Base-by-base conservation (phyloP, 2,797 vertebrate genomes). In the Pipistrellus pygmaeus region DNA sequence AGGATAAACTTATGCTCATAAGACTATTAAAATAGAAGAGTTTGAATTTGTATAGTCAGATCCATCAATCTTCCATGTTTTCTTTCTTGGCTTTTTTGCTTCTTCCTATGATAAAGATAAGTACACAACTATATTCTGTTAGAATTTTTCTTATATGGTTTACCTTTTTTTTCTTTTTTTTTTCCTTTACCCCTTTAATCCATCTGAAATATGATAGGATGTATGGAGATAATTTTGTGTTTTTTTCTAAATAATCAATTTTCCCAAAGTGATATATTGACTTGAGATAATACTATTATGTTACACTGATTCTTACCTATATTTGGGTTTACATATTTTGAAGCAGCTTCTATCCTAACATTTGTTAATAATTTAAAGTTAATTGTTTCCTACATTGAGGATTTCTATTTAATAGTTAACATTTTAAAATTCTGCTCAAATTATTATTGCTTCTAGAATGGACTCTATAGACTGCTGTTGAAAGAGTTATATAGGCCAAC, bases 341-440 rank as follows among this genome's bases (percentile, higher is more conserved):
- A 80, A 95, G 25, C 6, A 81, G 64, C 5, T 73, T 88, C 30
- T 89, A 48, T 46, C n/a, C 7, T 85, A 89, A 75, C 18, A 91
- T 82, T 90, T 53, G 20, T 91, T 69, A 86, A 25, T 91, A 38
- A 85, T 69, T 85, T 75, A 41, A 86, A 44, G 44, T 87, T 46
- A 93, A 62, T 53, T 77, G 7, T 57, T 93, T 96, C 20, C 27
- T 12, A 55, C 8, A 60, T 57, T 71, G 91, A 83, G 62, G 14
- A 82, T 88, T 85, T 90, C 57, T 93, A n/a, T 76, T 86, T 95
- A 83, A 69, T 90, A 60, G 71, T 83, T 90, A 62, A 76, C 21
- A 87, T 72, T 89, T 73, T 83, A 76, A 86, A 95, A 91, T 60
- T 13, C 20, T 84, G 71, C 71, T 95, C 30, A 69, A 88, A 93